phyloP scores from a whole-genome alignment of 1,140 invertebrate genomes.

The Hypsibius dujardini region DNA sequence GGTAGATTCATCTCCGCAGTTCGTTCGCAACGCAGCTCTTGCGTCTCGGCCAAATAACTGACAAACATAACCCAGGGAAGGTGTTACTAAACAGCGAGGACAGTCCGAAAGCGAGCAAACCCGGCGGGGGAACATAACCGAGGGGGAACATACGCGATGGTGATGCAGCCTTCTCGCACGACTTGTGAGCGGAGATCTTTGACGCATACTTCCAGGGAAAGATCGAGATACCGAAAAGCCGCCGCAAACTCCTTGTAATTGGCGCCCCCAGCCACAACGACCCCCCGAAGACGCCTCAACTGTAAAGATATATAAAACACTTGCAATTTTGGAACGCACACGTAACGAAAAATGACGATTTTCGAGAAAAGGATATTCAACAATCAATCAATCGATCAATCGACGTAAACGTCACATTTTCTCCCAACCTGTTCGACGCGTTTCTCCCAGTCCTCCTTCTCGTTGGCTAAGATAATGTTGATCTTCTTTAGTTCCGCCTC shows the following conservation, averaged over 20 bases:
- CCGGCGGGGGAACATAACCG: slow-evolving; percentile 13
- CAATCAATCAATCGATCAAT: neutral
- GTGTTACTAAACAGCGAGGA: neutral
- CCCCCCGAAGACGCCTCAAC: neutral
- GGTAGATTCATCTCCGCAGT: slow-evolving; percentile 63
- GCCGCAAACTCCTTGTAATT: neutral
- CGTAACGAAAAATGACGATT: too few species aligned
- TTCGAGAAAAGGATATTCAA: neutral
- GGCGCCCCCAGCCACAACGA: neutral
- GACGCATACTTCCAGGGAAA: slow-evolving; percentile 23
- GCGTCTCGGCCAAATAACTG: slow-evolving; percentile 57
- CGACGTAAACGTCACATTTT: neutral
- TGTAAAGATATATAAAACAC: too few species aligned
- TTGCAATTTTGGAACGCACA: too few species aligned
- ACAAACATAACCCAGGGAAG: slow-evolving; percentile 21
- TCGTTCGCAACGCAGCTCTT: slow-evolving; percentile 63
- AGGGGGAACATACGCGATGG: slow-evolving; percentile 47
- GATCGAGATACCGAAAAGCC: neutral
- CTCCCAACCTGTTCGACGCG: slow-evolving; percentile 58
- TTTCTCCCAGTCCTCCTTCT: slow-evolving; percentile 76
- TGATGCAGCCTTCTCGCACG: slow-evolving; percentile 80
- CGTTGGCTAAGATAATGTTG: slow-evolving; percentile 53
- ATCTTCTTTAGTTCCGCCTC: slow-evolving; percentile 61
- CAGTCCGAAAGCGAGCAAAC: slow-evolving; percentile 20
- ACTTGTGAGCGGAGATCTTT: slow-evolving; percentile 48